Conservation (phyloP, 2,113 vertebrate species). For the Helogale parvula region DNA sequence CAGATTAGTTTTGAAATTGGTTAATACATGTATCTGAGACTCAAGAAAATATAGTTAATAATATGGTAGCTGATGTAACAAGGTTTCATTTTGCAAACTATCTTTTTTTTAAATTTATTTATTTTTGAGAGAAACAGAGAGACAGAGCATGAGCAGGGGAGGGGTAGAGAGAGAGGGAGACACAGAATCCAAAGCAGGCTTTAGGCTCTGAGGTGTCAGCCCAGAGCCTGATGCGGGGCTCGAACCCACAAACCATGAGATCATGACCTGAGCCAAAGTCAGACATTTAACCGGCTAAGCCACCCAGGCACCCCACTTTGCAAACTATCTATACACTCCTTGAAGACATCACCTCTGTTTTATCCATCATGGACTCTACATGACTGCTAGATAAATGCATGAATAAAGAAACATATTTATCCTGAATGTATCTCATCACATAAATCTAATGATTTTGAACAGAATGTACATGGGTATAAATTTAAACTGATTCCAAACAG, state of each 20-base stretch:
- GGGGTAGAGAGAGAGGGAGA: no score
- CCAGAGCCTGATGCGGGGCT: no score
- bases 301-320: background rate
- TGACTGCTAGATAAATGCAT: background rate
- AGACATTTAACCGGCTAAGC: no score
- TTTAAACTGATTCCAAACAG: background rate
- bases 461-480: background rate
- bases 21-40: background rate
- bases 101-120: background rate
- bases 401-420: background rate
- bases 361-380: background rate
- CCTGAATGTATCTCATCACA: background rate
- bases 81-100: background rate
- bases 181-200: no score
- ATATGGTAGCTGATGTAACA: background rate
- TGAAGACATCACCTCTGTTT: background rate
- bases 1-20: conserved; percentile 25
- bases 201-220: no score
- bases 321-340: background rate
- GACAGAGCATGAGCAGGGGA: no score
- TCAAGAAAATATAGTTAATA: background rate
- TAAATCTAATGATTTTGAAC: background rate
- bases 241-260: no score
- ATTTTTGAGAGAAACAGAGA: no score
- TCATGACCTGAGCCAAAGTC: no score